Percentiles rank a stretch among this genome's conserved stretches.
phyloP scores from a whole-genome alignment of 2,888 invertebrate genomes.

The Taphrorychus bicolor region DNA sequence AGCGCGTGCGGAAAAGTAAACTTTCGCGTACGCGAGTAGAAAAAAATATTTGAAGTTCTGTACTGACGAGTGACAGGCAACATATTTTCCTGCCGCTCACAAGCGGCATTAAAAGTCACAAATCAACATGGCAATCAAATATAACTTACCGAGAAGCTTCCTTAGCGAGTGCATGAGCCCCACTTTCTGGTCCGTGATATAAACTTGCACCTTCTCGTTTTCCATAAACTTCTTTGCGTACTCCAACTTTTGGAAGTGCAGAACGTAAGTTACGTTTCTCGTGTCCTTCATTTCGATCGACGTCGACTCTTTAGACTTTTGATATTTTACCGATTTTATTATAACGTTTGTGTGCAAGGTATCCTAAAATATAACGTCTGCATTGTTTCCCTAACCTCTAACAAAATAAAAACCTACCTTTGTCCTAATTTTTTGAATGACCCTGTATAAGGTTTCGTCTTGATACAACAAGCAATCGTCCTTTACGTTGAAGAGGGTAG shows the following conservation, averaged over 20 bases:
- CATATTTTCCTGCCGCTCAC: too few relatives aligned
- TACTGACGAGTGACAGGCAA: too few relatives aligned
- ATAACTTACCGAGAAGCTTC: slow-evolving; percentile 74
- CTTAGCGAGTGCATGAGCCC: slow-evolving; percentile 49
- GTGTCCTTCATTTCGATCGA: slow-evolving; percentile 49
- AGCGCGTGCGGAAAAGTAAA: too few relatives aligned
- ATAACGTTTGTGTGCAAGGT: slow-evolving; percentile 43
- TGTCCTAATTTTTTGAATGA: slow-evolving; percentile 32
- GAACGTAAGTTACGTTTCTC: slow-evolving; percentile 44
- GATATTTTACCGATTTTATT: slow-evolving; percentile 44
- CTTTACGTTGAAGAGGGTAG: slow-evolving; percentile 42
- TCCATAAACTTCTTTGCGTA: slow-evolving; percentile 50
- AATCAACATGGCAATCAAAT: too few relatives aligned
- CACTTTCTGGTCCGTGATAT: slow-evolving; percentile 43
- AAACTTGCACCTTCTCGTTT: slow-evolving; percentile 44
- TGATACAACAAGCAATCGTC: slow-evolving; percentile 44
- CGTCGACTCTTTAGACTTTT: slow-evolving; percentile 41
- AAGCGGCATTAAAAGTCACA: too few relatives aligned
- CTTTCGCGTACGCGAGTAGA: too few relatives aligned
- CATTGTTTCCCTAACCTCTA: not conserved
- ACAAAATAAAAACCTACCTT: not conserved
- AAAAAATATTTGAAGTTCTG: too few relatives aligned
- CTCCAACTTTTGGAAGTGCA: slow-evolving; percentile 51
- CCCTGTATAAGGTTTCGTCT: slow-evolving; percentile 43
- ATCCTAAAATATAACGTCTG: slow-evolving; percentile 38